Conservation (phyloP, 2,888 invertebrate genomes). For the Liopterus haemorrhoidalis region DNA sequence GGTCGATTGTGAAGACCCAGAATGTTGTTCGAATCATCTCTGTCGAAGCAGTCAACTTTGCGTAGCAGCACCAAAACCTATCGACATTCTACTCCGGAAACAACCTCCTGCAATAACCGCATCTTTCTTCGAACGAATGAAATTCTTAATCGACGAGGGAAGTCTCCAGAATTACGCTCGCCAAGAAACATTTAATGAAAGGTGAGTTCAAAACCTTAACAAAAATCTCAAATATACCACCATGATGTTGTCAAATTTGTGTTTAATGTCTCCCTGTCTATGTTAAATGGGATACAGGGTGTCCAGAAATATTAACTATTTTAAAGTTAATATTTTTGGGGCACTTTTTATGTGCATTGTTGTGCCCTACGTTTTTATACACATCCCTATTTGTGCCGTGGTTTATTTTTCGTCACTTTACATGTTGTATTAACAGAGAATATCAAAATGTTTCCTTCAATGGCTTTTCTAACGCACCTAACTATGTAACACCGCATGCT, state of each 20-base stretch:
- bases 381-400: conserved; percentile 40
- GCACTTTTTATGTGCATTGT: conserved; percentile 58
- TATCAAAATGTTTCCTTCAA: too few species aligned
- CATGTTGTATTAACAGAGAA: too few species aligned
- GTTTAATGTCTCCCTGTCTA: conserved; percentile 28
- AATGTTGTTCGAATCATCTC: conserved; percentile 81
- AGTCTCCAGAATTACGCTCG: conserved; percentile 97
- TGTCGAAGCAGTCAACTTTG: conserved; percentile 87
- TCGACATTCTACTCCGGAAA: conserved; percentile 89
- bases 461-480: too few species aligned
- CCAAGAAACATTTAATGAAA: conserved; percentile 93
- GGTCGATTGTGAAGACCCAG: conserved; percentile 96
- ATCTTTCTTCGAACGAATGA: conserved; percentile 97
- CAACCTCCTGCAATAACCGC: conserved; percentile 96
- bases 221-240: conserved; percentile 6
- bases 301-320: too few species aligned
- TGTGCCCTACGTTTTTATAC: conserved; percentile 73
- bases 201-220: conserved; percentile 57
- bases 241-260: conserved; percentile 20
- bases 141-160: conserved; percentile 96
- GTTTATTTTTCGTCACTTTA: too few species aligned
- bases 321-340: conserved; percentile 16
- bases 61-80: conserved; percentile 90
- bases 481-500: too few species aligned
- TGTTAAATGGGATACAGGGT: conserved; percentile 26